phyloP scores from a whole-genome alignment of 2,113 vertebrate genomes.

The Struthidea cinerea region DNA sequence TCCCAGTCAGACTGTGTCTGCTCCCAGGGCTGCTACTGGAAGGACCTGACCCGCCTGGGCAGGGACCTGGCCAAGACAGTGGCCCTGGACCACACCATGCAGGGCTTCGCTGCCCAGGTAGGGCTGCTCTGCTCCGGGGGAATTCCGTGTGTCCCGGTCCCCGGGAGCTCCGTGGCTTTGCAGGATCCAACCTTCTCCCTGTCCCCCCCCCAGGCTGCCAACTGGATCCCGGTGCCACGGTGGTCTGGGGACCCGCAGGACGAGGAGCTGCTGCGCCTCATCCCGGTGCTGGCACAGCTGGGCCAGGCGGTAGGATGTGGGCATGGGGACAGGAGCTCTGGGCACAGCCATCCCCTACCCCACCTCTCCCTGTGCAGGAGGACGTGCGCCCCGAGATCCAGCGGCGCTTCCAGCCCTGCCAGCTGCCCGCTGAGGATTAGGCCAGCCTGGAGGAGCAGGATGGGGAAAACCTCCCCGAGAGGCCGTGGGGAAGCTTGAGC shows the following conservation, averaged over 20 bases:
- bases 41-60: slow-evolving; percentile 74
- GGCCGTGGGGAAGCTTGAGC: fast-evolving
- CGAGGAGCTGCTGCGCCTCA: slow-evolving; percentile 72
- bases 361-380: not conserved
- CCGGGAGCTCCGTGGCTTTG: fast-evolving
- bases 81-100: slow-evolving; percentile 75
- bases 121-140: too few relatives aligned
- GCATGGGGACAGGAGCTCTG: fast-evolving
- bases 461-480: fast-evolving
- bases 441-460: not conserved
- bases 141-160: fast-evolving
- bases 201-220: slow-evolving; percentile 70
- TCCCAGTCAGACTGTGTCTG: slow-evolving; percentile 80
- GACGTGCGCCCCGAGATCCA: slow-evolving; percentile 72
- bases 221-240: slow-evolving; percentile 73
- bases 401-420: slow-evolving; percentile 63
- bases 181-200: fast-evolving
- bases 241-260: slow-evolving; percentile 56
- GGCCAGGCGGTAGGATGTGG: slow-evolving; percentile 32
- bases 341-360: not conserved
- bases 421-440: slow-evolving; percentile 68
- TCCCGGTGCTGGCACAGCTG: slow-evolving; percentile 72
- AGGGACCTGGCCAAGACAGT: slow-evolving; percentile 77
- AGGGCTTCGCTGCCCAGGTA: slow-evolving; percentile 79
- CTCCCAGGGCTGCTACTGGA: slow-evolving; percentile 80